Conservation (phyloP, 2,888 invertebrate species). For the Agrochola lota region DNA sequence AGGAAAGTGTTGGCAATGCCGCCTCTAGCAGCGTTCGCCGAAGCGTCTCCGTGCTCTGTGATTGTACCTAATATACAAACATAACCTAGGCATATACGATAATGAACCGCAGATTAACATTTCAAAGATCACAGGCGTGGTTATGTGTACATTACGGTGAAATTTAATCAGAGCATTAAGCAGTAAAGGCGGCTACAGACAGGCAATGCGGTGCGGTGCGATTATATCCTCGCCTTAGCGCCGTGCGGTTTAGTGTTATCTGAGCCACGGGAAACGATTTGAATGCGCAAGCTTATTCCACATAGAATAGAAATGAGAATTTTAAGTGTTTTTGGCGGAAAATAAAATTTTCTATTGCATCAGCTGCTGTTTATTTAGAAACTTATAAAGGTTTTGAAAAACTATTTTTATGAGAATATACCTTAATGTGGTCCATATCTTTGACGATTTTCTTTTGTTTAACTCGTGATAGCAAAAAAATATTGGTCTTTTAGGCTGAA, state of each 20-base stretch:
- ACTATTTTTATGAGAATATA: background rate
- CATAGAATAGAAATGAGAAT: constrained; percentile 31
- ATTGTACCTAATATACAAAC: background rate
- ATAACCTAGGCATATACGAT: background rate
- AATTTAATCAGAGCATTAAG: constrained; percentile 45
- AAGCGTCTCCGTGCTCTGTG: too few relatives aligned
- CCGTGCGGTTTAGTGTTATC: constrained; percentile 30
- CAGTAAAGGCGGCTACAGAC: constrained; percentile 35
- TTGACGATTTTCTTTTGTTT: background rate
- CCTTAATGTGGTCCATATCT: background rate
- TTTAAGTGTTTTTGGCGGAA: constrained; percentile 1
- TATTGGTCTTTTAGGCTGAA: background rate
- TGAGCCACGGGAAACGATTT: constrained; percentile 24
- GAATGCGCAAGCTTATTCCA: constrained; percentile 21
- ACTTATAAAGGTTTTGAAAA: background rate
- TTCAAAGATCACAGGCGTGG: constrained; percentile 30
- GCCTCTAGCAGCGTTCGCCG: background rate
- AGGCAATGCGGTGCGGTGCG: constrained; percentile 24
- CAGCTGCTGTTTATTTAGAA: background rate
- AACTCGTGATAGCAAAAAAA: background rate
- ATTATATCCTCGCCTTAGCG: constrained; percentile 24
- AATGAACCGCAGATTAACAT: constrained; percentile 43
- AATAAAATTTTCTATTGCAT: background rate
- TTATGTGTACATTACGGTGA: constrained; percentile 17
- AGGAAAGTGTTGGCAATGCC: background rate